Evolutionary conservation across 1,140 invertebrate species (phyloP).

Genomic region (Drosophila jambulina): DNA sequence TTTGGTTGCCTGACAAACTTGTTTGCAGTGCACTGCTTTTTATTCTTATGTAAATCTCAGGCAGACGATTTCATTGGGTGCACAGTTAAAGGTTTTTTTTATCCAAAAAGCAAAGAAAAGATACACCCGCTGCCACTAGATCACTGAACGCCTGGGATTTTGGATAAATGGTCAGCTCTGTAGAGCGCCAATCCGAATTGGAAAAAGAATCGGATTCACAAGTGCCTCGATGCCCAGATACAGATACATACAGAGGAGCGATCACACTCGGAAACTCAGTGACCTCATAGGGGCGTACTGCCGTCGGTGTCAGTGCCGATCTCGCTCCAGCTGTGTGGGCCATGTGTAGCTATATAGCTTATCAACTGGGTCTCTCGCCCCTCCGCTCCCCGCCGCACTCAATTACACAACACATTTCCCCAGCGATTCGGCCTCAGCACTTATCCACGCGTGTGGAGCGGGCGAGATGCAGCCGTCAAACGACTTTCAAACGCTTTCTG

Average conservation of each 20-base stretch:
- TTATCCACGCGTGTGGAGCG: conserved; percentile 54
- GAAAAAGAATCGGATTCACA: conserved; percentile 37
- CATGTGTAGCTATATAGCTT: conserved; percentile 37
- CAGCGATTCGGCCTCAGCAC: conserved; percentile 5
- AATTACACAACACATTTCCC: conserved; percentile 32
- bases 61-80: conserved; percentile 44
- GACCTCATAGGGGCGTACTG: conserved; percentile 3
- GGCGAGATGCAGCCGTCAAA: conserved; percentile 68
- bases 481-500: conserved; percentile 76
- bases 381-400: conserved; percentile 2
- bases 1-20: background rate
- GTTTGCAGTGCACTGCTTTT: background rate
- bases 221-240: conserved; percentile 24
- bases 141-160: conserved; percentile 74
- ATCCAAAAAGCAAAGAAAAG: conserved; percentile 56
- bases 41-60: background rate
- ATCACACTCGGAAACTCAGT: conserved; percentile 1
- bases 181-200: conserved; percentile 46
- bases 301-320: background rate
- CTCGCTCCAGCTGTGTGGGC: conserved; percentile 27
- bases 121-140: conserved; percentile 59
- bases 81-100: conserved; percentile 47
- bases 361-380: conserved; percentile 31
- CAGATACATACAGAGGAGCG: conserved; percentile 32
- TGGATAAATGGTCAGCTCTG: conserved; percentile 72